Evolutionary conservation across 2,113 vertebrate genomes (phyloP), one percentile per base, ranked within the genome.

Genomic region (Galeopterus variegatus): DNA sequence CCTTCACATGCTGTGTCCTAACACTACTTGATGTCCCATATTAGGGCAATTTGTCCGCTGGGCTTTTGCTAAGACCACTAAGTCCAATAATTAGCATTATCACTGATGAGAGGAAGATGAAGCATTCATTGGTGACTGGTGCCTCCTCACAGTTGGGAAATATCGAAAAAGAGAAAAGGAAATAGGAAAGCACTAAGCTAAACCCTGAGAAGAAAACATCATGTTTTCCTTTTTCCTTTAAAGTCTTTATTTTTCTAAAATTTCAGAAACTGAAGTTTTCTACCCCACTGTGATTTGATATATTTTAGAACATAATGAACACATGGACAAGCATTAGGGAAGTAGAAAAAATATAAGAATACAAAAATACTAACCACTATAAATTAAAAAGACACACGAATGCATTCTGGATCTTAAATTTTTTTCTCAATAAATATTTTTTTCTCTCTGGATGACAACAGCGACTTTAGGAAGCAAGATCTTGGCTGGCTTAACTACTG

Each of bases 401-500:
- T 84, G 9, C 33, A 28, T n/a, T 31, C 18, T 13, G 65, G 36
- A 13, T 75, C 50, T 82, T 81, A 60, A 28, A 31, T 26, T 70
- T 62, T 70, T 72, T 17, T 70, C 21, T 86, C 82, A 9, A 75
- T 8, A 21, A 26, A 33, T 15, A 11, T 33, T 33, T 79, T 56
- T 73, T 84, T 84, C 62, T 62, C 58, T 60, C 56, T 45, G 54
- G 50, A 48, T 56, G 77, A 31, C 93, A 98, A 98, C 99, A 26
- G 93, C 99, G 0, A 87, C 97, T 14, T 97, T 99, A 5, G 95
- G 98, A 54, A 90, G 98, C 11, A 98, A 98, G 79, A 99, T 99
- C 93, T 96, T 99, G 58, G 99, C 99, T 0, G 99, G 99, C 73
- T 99, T 99, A 94, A 99, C 98, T 6, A 99, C 99, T 0, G 99